These are phyloP conservation scores for Rhopalosiphum maidis DNA, from an alignment of 1,140 invertebrate genomes.

Conservation along the genomic window DNA sequence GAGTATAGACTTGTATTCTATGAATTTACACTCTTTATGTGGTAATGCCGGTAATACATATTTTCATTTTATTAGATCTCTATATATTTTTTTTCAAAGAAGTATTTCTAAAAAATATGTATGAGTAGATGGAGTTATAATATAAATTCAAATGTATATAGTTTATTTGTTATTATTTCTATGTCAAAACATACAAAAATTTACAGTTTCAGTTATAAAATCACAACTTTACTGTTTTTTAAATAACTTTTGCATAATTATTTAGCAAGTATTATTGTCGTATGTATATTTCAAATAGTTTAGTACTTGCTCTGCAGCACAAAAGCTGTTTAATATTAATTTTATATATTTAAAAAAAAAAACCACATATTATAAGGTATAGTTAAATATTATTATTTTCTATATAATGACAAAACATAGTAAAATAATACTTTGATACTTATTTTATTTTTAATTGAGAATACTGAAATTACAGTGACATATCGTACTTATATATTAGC, in stretches of 20 bases:
- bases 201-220: background rate
- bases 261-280: background rate
- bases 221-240: background rate
- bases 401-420: background rate
- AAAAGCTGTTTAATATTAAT: background rate
- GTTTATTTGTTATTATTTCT: background rate
- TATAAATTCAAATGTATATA: background rate
- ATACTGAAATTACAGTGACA: background rate
- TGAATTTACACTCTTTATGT: background rate
- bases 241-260: background rate
- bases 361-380: background rate
- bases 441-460: background rate
- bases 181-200: background rate
- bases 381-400: background rate
- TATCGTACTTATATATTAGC: no score
- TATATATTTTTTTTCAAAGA: background rate
- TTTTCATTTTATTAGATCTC: background rate
- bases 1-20: background rate
- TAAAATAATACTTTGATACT: background rate
- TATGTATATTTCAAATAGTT: background rate
- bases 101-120: background rate
- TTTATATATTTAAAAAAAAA: background rate
- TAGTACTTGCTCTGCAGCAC: background rate
- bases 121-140: background rate
- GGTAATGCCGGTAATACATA: background rate